Conservation (phyloP, 1,140 invertebrate species). For the Dreissena polymorpha region DNA sequence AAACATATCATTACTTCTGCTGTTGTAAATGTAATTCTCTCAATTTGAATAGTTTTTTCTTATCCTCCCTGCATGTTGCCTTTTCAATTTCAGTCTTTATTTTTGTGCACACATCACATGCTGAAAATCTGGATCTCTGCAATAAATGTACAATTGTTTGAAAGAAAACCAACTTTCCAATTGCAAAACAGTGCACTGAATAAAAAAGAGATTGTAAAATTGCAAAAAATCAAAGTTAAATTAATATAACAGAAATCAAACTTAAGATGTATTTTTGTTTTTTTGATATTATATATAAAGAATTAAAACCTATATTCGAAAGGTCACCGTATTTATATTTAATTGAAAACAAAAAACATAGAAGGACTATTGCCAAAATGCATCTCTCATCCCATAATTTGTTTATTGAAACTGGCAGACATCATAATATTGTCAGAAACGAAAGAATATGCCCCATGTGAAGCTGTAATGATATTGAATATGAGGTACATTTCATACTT, state of each 20-base stretch:
- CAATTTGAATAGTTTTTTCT: background rate
- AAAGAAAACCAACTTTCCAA: background rate
- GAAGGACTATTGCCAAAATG: background rate
- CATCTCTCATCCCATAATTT: constrained; percentile 5
- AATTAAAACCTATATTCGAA: background rate
- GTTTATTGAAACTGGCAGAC: constrained; percentile 20
- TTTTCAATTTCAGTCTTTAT: background rate
- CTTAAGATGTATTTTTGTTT: constrained; percentile 4
- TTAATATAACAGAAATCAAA: too few relatives aligned
- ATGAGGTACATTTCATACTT: background rate
- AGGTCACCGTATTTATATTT: background rate
- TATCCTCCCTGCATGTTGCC: background rate
- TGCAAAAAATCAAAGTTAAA: background rate
- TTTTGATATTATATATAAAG: background rate
- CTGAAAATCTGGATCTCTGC: constrained; percentile 1
- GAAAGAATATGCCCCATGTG: constrained; percentile 7
- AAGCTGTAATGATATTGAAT: background rate
- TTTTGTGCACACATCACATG: background rate
- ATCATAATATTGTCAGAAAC: constrained; percentile 13
- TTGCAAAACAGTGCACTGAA: too few relatives aligned
- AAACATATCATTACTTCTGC: constrained; percentile 3
- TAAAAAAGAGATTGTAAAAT: background rate
- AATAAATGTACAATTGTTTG: background rate
- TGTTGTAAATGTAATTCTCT: constrained; percentile 5
- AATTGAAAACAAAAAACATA: background rate